Evolutionary conservation across 2,113 vertebrate genomes (phyloP).

Genomic region (Chlamydotis undulata): DNA sequence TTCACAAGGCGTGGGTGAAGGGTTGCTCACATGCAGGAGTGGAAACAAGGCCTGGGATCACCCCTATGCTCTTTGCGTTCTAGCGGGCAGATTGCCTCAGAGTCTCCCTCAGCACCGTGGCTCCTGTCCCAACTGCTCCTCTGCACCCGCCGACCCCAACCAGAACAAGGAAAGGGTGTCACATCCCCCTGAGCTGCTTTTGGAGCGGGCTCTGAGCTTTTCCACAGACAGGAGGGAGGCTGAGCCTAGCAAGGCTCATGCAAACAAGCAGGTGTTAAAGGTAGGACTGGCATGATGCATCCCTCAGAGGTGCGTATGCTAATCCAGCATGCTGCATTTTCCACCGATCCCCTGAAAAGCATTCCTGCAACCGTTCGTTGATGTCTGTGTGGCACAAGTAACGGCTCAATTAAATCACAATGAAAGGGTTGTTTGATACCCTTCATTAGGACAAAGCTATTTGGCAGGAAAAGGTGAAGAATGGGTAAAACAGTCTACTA

Average conservation of each 20-base stretch:
- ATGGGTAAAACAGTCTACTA: background rate
- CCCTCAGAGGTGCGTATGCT: background rate
- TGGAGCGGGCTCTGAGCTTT: background rate
- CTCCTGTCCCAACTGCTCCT: background rate
- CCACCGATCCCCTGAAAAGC: background rate
- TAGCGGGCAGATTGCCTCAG: background rate
- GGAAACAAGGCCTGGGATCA: background rate
- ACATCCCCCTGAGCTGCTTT: background rate
- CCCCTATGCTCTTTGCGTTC: background rate
- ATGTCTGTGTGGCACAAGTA: background rate
- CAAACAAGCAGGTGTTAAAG: background rate
- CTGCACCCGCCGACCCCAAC: background rate
- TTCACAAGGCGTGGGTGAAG: background rate
- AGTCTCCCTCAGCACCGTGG: background rate
- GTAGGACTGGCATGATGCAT: background rate
- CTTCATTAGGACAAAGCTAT: background rate
- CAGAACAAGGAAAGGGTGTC: background rate
- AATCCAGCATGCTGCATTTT: background rate
- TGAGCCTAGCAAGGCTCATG: background rate
- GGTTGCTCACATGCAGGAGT: background rate
- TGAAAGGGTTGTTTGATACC: background rate
- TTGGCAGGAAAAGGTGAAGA: constrained; percentile 15
- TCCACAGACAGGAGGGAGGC: background rate
- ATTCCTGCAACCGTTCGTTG: background rate
- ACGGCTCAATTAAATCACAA: background rate